Base-by-base conservation (phyloP, 2,797 vertebrate species). In the Mareca penelope region DNA sequence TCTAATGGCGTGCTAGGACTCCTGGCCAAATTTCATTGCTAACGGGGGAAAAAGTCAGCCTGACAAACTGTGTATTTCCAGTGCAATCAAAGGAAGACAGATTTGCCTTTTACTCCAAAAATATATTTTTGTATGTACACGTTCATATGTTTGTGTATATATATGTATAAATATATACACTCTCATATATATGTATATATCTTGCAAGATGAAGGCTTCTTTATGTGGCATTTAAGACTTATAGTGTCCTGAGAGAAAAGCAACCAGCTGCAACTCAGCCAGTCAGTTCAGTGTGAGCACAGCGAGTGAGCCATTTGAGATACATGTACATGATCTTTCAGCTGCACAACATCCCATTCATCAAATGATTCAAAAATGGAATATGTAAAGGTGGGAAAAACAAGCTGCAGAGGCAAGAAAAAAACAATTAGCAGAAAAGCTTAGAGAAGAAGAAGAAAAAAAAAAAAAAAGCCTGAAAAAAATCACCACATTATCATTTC, bases 401-500 rank as follows among this genome's bases (percentile, higher is more conserved):
- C 68, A 89, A 80, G 76, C 80, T 91, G 72, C 55, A 89, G 67
- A 80, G 28, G 50, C 59, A 94, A 85, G 63, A 75, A 85, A 90
- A 46, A 94, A 84, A 72, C 64, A 89, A 78, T 80, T 88, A 93
- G 44, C 33, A 68, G 37, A 21, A 85, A 87, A 48, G 2, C 17
- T 57, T 23, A n/a, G 23, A 4, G 10, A 65, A 26, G 33, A 56
- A 78, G 35, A 37, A 37, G 9, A 69, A 75, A 69, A 65, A 26
- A 31, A 56, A 48, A 48, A 48, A 33, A 48, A 48, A 48, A 48
- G 40, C 26, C 56, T 53, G 50, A 26, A 53, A 14, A 39, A 56
- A 91, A 69, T 61, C n/a, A 61, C 12, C 19, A 37, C 0, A 0
- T 52, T 83, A 28, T 40, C 40, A 59, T 80, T 76, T 73, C 79